Percentiles rank a stretch among this genome's conserved stretches.
Evolutionary conservation across 1,140 invertebrate genomes (phyloP).

Genomic region (Pogonomyrmex californicus): DNA sequence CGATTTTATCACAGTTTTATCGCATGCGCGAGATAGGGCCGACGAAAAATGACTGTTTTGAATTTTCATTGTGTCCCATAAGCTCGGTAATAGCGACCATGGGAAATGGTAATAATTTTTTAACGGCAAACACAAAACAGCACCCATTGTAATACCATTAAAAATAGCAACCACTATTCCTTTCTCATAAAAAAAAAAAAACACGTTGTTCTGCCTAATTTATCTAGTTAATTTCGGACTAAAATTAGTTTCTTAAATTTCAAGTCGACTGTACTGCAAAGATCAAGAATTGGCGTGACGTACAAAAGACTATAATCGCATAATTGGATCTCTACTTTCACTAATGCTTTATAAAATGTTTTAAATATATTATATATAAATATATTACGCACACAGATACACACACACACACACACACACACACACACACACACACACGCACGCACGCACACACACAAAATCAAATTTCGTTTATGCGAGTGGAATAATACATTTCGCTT

Average conservation of each 20-base stretch:
- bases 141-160: neutral
- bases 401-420: no score
- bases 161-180: neutral
- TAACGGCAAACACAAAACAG: neutral
- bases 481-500: slow-evolving; percentile 26
- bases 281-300: neutral
- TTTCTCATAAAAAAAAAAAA: neutral
- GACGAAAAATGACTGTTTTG: neutral
- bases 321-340: neutral
- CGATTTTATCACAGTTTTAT: slow-evolving; percentile 53
- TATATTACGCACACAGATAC: neutral
- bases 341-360: neutral
- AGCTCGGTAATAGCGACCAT: neutral
- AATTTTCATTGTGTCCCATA: slow-evolving; percentile 9
- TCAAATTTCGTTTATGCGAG: neutral
- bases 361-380: neutral
- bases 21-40: neutral
- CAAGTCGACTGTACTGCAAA: neutral
- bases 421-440: no score
- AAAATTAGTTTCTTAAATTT: no score
- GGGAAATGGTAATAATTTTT: neutral
- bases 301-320: neutral
- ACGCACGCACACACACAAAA: neutral
- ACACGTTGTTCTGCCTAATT: neutral
- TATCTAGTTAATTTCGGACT: neutral